Conservation (phyloP, 2,888 invertebrate genomes). For the Steromphala cineraria region DNA sequence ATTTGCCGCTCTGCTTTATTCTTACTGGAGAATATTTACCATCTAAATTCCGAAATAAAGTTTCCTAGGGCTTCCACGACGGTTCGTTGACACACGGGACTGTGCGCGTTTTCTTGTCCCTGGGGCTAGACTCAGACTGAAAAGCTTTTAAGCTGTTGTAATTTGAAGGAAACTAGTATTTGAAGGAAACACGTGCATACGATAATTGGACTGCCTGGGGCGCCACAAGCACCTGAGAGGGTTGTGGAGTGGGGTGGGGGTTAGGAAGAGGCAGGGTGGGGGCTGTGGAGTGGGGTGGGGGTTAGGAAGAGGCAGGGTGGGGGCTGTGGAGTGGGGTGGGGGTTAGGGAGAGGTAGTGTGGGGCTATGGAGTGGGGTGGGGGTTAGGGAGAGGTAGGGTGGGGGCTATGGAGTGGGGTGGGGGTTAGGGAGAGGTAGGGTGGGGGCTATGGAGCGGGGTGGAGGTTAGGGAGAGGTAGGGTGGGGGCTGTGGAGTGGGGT, state of each 20-base stretch:
- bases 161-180: slow-evolving; percentile 12
- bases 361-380: too few species aligned
- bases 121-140: background rate
- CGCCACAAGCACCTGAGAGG: background rate
- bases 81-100: background rate
- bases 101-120: background rate
- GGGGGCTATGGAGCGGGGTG: background rate
- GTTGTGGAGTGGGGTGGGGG: background rate
- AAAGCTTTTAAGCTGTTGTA: slow-evolving; percentile 17
- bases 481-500: background rate
- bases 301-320: background rate
- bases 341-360: too few species aligned
- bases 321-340: background rate
- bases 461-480: background rate
- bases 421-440: background rate
- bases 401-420: background rate
- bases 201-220: background rate
- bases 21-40: background rate
- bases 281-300: background rate
- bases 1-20: slow-evolving; percentile 4
- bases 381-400: too few species aligned
- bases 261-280: background rate
- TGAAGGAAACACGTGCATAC: slow-evolving; percentile 13
- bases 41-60: slow-evolving; percentile 2
- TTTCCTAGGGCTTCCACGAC: background rate